phyloP scores from a whole-genome alignment of 2,888 invertebrate genomes.

The Epinotia ramella region DNA sequence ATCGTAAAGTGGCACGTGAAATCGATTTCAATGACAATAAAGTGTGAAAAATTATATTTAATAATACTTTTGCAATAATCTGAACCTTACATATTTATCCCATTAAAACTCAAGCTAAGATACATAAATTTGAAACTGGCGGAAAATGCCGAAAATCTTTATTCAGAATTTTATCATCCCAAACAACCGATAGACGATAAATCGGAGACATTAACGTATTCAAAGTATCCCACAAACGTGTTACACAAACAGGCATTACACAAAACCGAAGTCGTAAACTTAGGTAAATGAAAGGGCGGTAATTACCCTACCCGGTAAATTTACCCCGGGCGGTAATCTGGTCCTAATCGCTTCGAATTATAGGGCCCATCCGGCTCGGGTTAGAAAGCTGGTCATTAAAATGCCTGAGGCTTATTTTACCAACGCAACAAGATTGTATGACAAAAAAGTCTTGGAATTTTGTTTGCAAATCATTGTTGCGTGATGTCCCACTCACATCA shows the following conservation, averaged over 20 bases:
- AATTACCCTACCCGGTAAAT: constrained; percentile 13
- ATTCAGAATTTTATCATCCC: too few relatives aligned
- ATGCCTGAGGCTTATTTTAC: constrained; percentile 23
- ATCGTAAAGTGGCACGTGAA: constrained; percentile 1
- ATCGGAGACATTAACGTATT: background rate
- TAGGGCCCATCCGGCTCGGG: constrained; percentile 35
- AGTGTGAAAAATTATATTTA: too few relatives aligned
- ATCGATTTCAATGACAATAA: background rate
- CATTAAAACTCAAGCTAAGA: too few relatives aligned
- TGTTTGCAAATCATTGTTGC: constrained; percentile 21
- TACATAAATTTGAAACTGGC: too few relatives aligned
- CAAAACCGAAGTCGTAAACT: constrained; percentile 21
- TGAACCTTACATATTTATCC: too few relatives aligned
- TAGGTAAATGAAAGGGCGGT: constrained; percentile 25
- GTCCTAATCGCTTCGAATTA: constrained; percentile 40
- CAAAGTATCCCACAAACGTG: background rate
- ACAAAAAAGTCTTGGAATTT: constrained; percentile 14
- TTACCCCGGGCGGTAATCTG: constrained; percentile 36
- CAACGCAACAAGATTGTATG: constrained; percentile 13
- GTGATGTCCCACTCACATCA: background rate
- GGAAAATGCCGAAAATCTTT: too few relatives aligned
- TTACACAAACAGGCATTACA: background rate
- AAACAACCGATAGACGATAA: too few relatives aligned
- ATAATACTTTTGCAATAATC: too few relatives aligned
- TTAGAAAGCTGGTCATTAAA: constrained; percentile 41